Evolutionary conservation across 30 jellyfish, hydroid and myxozoan genomes (phyloP), one percentile per base, ranked within the genome.

Genomic region (Sanderia malayensis): DNA sequence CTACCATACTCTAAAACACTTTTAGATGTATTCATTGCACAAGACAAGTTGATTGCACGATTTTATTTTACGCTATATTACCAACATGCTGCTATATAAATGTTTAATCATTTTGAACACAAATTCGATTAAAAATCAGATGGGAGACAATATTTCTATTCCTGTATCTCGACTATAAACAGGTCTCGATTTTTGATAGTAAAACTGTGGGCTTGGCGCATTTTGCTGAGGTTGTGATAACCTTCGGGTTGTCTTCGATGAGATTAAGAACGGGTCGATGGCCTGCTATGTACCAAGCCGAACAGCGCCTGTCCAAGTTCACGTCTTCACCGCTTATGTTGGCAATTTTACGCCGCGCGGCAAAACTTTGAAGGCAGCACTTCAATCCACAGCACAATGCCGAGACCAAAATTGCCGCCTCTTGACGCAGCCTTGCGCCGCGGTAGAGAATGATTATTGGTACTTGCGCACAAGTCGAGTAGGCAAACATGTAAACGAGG

Each of bases 361-460:
- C 3, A 4, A 9, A 2, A 9, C 18, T 19, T 49, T 19, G 27
- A 8, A 15, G 4, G 18, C 64, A 49, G 27, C 27, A 49, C 3
- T 15, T 19, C 19, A 27, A 6, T 55, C 52, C 4, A 9, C 25
- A 13, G 7, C 19, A 21, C 22, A 60, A 7, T 15, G 2, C 31
- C 23, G 4, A 2, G 18, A 8, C 6, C 3, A 33, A 25, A 1
- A 31, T 73, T 32, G 33, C 46, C 19, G 71, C 27, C 30, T 46
- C 81, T 44, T 44, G 62, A 17, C 79, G 55, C 49, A 82, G 61
- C 65, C 67, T 61, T 32, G 68, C 63, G 59, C 87, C 62, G 44
- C 96, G 86, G 70, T 41, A 86, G 26, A 76, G 53, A 7, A 86
- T 33, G 2, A 86, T 60, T 15, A 86, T 30, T 20, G 96, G 96